phyloP scores from a whole-genome alignment of 2,888 invertebrate genomes.

The Himalopsyche tibetana region DNA sequence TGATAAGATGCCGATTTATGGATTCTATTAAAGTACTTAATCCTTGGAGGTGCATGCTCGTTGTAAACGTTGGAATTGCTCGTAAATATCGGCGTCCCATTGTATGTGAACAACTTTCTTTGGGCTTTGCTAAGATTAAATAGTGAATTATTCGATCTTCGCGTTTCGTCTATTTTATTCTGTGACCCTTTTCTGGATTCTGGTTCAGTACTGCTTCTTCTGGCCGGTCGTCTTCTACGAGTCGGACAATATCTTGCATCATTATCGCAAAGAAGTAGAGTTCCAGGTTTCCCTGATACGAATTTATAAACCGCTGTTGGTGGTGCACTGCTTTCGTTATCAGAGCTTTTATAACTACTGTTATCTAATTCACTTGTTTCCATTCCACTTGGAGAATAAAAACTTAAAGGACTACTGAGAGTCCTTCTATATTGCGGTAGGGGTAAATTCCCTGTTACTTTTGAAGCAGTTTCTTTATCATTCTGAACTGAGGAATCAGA shows the following conservation, averaged over 20 bases:
- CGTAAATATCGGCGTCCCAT: constrained; percentile 54
- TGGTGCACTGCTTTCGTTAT: constrained; percentile 73
- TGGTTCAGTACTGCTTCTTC: constrained; percentile 64
- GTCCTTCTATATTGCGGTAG: constrained; percentile 56
- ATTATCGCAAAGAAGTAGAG: constrained; percentile 71
- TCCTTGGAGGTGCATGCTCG: background rate
- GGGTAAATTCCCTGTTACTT: constrained; percentile 31
- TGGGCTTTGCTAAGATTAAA: constrained; percentile 30
- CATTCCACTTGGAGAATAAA: constrained; percentile 60
- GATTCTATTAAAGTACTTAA: constrained; percentile 48
- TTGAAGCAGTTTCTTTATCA: background rate
- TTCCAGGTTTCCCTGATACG: constrained; percentile 72
- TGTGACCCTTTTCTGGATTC: constrained; percentile 45
- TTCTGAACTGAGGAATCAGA: constrained; percentile 17
- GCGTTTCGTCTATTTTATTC: background rate
- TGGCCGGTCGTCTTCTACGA: constrained; percentile 67
- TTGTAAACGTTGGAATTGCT: constrained; percentile 31
- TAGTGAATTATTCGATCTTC: constrained; percentile 20
- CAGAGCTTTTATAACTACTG: constrained; percentile 77
- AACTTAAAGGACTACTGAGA: constrained; percentile 60
- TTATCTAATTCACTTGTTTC: constrained; percentile 68
- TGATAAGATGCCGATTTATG: constrained; percentile 62
- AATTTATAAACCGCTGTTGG: constrained; percentile 68
- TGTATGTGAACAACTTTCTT: constrained; percentile 54
- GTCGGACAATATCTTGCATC: constrained; percentile 67